phyloP scores from a whole-genome alignment of 2,113 vertebrate species.

The Micronycteris hirsuta region DNA sequence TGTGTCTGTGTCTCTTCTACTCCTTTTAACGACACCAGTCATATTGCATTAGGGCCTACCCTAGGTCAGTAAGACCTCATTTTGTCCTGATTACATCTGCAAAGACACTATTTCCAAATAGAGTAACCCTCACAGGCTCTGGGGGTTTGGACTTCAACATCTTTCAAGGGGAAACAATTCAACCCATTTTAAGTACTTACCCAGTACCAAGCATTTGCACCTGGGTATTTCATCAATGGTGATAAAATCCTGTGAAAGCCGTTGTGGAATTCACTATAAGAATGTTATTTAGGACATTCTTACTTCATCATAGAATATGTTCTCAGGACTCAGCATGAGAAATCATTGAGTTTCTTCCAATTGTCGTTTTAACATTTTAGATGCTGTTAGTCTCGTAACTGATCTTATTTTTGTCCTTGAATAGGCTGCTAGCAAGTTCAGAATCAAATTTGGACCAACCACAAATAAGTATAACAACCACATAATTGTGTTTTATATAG shows the following conservation, averaged over 20 bases:
- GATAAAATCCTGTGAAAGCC: background rate
- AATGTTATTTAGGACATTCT: background rate
- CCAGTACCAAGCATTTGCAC: background rate
- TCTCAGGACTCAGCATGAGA: background rate
- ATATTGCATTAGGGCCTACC: background rate
- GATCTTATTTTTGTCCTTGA: conserved; percentile 36
- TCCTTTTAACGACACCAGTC: background rate
- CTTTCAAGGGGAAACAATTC: background rate
- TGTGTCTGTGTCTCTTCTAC: background rate
- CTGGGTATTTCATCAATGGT: background rate
- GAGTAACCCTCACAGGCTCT: background rate
- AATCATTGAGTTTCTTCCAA: background rate
- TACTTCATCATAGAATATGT: background rate
- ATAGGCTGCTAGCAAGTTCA: conserved; percentile 6
- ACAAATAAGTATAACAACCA: background rate
- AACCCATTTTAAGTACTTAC: background rate
- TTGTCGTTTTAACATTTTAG: background rate
- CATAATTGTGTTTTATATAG: background rate
- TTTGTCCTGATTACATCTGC: background rate
- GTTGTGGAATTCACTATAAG: background rate
- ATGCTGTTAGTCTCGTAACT: background rate
- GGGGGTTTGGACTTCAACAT: background rate
- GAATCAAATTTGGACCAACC: conserved; percentile 20
- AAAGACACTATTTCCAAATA: background rate
- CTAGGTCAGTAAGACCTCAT: background rate